Conservation (phyloP, 1,140 invertebrate genomes). For the Drosophila yakuba region DNA sequence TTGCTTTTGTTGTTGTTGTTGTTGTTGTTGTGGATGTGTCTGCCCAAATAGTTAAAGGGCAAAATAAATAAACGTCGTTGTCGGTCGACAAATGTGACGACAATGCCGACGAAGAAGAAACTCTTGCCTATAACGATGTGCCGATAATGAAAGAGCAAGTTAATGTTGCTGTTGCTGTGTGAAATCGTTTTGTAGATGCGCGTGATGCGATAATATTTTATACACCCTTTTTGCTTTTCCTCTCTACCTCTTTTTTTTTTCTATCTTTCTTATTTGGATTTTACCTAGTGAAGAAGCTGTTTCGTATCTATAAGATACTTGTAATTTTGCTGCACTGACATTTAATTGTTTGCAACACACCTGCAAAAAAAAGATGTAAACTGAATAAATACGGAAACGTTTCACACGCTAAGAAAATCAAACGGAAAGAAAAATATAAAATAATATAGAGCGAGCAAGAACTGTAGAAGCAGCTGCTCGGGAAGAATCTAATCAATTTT, state of each 20-base stretch:
- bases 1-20: slow-evolving; percentile 9
- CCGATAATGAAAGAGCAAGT: slow-evolving; percentile 71
- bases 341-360: slow-evolving; percentile 28
- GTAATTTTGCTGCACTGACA: slow-evolving; percentile 34
- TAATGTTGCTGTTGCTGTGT: slow-evolving; percentile 44
- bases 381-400: background rate
- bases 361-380: slow-evolving; percentile 7
- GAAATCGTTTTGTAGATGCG: slow-evolving; percentile 73
- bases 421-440: background rate
- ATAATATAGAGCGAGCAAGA: slow-evolving; percentile 11
- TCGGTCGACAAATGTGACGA: slow-evolving; percentile 16
- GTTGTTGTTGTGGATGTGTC: slow-evolving; percentile 25
- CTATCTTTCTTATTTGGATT: background rate
- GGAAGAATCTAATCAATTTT: slow-evolving; percentile 35
- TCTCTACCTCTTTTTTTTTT: background rate
- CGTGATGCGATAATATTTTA: slow-evolving; percentile 68
- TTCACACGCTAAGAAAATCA: slow-evolving; percentile 26
- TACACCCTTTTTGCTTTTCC: slow-evolving; percentile 35
- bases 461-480: slow-evolving; percentile 24
- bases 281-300: background rate
- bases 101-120: slow-evolving; percentile 8
- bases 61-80: slow-evolving; percentile 66
- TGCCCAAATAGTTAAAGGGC: slow-evolving; percentile 76
- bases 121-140: slow-evolving; percentile 60
- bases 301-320: background rate